phyloP scores from a whole-genome alignment of 2,797 vertebrate genomes.

The Fundulus diaphanus region DNA sequence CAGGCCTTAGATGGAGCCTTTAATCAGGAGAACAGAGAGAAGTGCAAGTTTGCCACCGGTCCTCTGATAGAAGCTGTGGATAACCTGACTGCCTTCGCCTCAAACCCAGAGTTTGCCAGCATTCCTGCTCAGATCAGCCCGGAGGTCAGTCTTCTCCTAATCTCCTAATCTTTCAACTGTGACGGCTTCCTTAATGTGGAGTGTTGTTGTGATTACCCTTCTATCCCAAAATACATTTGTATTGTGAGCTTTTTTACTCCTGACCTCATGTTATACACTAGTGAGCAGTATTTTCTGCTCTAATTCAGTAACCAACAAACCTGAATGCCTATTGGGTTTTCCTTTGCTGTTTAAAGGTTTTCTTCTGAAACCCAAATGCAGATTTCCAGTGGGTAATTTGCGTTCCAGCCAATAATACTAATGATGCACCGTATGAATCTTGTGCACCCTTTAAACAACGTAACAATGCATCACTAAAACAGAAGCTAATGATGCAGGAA shows the following conservation, averaged over 20 bases:
- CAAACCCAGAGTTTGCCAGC: slow-evolving; percentile 97
- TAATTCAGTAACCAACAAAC: slow-evolving; percentile 1
- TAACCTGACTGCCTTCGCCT: slow-evolving; percentile 95
- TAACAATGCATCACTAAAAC: too few relatives aligned
- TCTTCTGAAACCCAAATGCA: background rate
- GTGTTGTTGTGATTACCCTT: background rate
- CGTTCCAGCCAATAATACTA: background rate
- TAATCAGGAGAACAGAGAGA: slow-evolving; percentile 92
- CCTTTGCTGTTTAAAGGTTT: background rate
- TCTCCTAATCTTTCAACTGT: background rate
- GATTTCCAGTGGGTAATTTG: background rate
- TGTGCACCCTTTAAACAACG: background rate
- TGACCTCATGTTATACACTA: background rate
- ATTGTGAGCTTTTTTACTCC: background rate
- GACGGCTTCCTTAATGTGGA: background rate
- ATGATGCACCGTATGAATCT: background rate
- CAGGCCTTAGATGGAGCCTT: slow-evolving; percentile 96
- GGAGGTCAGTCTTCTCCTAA: slow-evolving; percentile 79
- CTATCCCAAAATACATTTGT: background rate
- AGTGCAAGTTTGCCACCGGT: slow-evolving; percentile 90
- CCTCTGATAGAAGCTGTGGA: slow-evolving; percentile 97
- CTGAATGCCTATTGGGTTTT: background rate
- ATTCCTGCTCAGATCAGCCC: slow-evolving; percentile 96
- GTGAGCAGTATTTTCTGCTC: background rate
- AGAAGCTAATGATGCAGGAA: background rate